These are phyloP conservation scores for Actinia tenebrosa DNA, from an alignment of 64 coral and sea anemone species.

Conservation along the genomic window DNA sequence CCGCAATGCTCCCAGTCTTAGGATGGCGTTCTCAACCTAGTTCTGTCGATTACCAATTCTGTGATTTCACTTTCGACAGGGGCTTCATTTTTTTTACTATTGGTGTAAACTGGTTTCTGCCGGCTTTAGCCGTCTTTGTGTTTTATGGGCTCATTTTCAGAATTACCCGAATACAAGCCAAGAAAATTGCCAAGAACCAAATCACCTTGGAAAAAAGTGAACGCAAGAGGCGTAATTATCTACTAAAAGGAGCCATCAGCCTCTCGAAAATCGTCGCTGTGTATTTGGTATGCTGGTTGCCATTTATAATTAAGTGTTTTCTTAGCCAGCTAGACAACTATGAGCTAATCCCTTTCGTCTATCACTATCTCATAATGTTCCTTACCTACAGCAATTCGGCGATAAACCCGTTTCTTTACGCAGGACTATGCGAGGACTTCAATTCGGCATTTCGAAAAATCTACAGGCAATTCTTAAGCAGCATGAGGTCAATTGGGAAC, in stretches of 20 bases:
- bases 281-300: conserved; percentile 74
- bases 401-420: conserved; percentile 78
- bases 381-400: conserved; percentile 57
- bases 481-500: not conserved
- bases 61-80: not conserved
- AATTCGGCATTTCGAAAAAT: conserved; percentile 37
- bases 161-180: conserved; percentile 51
- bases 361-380: conserved; percentile 48
- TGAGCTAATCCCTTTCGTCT: conserved; percentile 11
- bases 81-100: conserved; percentile 43
- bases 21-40: conserved; percentile 37
- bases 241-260: conserved; percentile 69
- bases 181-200: conserved; percentile 38
- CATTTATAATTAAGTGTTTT: conserved; percentile 47
- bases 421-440: conserved; percentile 76
- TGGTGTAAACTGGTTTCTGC: conserved; percentile 40
- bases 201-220: conserved; percentile 38
- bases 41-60: not conserved
- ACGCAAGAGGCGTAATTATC: conserved; percentile 28
- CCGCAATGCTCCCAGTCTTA: conserved; percentile 28
- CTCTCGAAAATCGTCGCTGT: conserved; percentile 71
- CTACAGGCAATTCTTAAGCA: not conserved
- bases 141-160: conserved; percentile 51
- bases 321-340: not conserved
- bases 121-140: conserved; percentile 32